Base-by-base conservation (phyloP, 2,113 vertebrate species). In the Circaetus cinerascens region DNA sequence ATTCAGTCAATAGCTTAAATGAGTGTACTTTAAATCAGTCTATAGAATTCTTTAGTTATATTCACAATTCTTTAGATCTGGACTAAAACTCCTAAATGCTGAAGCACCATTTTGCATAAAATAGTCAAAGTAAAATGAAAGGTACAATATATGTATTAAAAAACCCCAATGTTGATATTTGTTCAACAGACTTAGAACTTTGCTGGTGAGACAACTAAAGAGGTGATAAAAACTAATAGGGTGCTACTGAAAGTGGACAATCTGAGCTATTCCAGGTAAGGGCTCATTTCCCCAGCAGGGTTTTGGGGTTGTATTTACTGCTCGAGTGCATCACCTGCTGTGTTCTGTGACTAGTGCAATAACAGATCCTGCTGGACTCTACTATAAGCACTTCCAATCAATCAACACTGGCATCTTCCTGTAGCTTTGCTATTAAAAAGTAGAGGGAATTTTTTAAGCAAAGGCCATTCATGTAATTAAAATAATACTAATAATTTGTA, bases 401-500 rank as follows among this genome's bases (percentile, higher is more conserved):
- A 64, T 91, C 73, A 86, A 67, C 29, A 46, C 29, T 84, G 80
- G 13, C 62, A 74, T 56, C 41, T 87, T 91, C 59, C 91, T 79
- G 77, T 45, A 88, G 88, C 29, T 97, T 92, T 91, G 71, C 57
- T 91, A 46, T 85, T 90, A 93, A 90, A 92, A 87, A 93, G 63
- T 9, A 30, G 30, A 93, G 51, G 57, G 15, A 51, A 14, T 67
- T 95, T 95, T 95, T 72, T 7, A 81, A 81, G 46, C 13, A 60
- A 92, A 92, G 32, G 46, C 48, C 17, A 74, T 94, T 91, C 8
- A 50, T 79, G 40, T 93, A 96, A 96, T 97, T 97, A 96, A 93
- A 94, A 96, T 92, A 90, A 88, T 92, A 94, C 50, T 53, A 85
- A 94, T 77, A 91, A 92, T 95, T 95, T 90, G 38, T 59, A 95